phyloP scores from a whole-genome alignment of 2,888 invertebrate species.

The Pachliopta kotzebuea region DNA sequence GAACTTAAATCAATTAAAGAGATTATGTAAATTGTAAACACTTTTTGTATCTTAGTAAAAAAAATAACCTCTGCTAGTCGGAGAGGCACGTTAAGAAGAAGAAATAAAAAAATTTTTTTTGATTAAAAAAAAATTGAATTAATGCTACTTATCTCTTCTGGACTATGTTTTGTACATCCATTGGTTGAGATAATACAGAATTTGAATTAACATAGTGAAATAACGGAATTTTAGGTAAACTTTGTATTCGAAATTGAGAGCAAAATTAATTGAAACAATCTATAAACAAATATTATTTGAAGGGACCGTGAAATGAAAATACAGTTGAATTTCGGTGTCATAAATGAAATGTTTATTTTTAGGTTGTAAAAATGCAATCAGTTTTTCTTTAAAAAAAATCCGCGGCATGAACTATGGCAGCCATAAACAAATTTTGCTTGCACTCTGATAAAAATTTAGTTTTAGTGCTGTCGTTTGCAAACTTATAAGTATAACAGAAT shows the following conservation, averaged over 20 bases:
- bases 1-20: no score
- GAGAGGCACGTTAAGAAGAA: no score
- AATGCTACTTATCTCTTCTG: no score
- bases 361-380: not conserved
- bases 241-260: not conserved
- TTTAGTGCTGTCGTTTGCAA: constrained; percentile 1
- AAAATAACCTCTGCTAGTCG: no score
- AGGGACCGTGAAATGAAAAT: constrained; percentile 2
- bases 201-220: not conserved
- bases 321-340: constrained; percentile 11
- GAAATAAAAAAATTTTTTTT: no score
- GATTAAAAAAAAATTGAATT: no score
- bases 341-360: constrained; percentile 8
- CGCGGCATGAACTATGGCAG: constrained; percentile 9
- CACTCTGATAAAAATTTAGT: constrained; percentile 60
- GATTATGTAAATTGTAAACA: no score
- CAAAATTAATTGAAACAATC: not conserved
- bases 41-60: no score
- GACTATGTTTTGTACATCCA: no score
- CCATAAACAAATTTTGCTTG: constrained; percentile 18
- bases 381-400: constrained; percentile 20
- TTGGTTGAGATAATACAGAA: not conserved
- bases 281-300: constrained; percentile 5
- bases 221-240: not conserved
- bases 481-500: not conserved